A percentile compares a stretch with the other conserved stretches of the same genome.
phyloP scores from a whole-genome alignment of 2,888 invertebrate genomes.

The Caenorhabditis becei region DNA sequence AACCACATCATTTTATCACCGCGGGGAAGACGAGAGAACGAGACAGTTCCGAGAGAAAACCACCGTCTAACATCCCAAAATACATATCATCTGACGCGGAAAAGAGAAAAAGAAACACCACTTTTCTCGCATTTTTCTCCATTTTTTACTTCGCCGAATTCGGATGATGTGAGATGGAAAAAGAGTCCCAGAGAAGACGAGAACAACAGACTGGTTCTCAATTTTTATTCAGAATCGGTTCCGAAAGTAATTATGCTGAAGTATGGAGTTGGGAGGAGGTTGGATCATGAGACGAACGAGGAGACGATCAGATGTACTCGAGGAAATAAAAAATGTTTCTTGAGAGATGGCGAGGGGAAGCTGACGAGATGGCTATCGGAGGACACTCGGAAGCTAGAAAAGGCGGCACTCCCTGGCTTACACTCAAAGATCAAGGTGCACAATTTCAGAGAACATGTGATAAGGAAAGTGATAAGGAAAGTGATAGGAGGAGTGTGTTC shows the following conservation, averaged over 20 bases:
- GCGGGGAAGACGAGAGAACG: conserved; percentile 8
- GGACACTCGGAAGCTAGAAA: neutral
- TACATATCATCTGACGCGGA: conserved; percentile 27
- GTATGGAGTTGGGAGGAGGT: conserved; percentile 2
- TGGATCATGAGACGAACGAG: conserved; percentile 12
- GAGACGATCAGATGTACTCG: conserved; percentile 14
- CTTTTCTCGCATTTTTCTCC: conserved; percentile 1
- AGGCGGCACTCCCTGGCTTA: neutral
- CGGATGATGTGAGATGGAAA: neutral
- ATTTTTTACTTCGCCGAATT: conserved; percentile 40
- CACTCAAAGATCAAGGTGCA: neutral
- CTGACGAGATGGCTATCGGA: conserved; percentile 36
- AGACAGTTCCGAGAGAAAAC: conserved; percentile 1
- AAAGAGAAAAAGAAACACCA: conserved; percentile 17
- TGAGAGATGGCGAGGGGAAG: conserved; percentile 4
- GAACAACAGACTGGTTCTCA: conserved; percentile 23
- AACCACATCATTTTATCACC: conserved; percentile 41
- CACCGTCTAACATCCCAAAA: conserved; percentile 25
- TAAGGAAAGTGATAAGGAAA: no score
- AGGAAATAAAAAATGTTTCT: neutral
- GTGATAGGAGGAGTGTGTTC: no score
- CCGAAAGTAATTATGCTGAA: conserved; percentile 32
- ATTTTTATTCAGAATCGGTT: conserved; percentile 31
- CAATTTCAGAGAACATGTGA: no score
- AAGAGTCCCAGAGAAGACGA: neutral